Base-by-base conservation (phyloP, 2,888 invertebrate genomes). In the Frankliniella intonsa region DNA sequence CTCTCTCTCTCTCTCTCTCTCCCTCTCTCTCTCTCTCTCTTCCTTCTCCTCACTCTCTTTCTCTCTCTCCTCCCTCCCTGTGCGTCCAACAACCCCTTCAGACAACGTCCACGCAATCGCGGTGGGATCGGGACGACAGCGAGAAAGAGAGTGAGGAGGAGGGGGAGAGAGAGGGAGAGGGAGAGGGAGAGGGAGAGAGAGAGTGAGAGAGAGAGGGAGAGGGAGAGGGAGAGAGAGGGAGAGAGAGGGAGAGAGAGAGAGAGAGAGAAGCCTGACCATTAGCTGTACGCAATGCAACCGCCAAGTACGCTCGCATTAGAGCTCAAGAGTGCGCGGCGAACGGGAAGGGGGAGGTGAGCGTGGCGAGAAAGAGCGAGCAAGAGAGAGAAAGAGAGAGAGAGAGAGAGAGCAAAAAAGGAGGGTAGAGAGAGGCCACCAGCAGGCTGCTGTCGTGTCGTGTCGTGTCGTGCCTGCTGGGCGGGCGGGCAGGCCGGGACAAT, bases 281-380 rank as follows among this genome's bases (percentile, higher is more conserved):
- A 76, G 69, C 69, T 76, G 25, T 76, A 25, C 69, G 69, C 69
- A 25, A 25, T 76, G 69, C 69, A 76, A 76, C 69, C 69, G 69
- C 69, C 69, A 76, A 76, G 69, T 76, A 22, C 69, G 69, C 25
- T 11, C 69, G 69, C 69, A 76, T 76, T 76, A 76, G 69, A 76
- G 69, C 69, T 76, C 69, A 76, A 76, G 69, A 76, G 69, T 25
- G 69, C 69, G 69, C 69, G 69, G n/a, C 69, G n/a, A 11, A 69
- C 69, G 22, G 9, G 69, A 17, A n/a, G 62, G 62, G 62, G 62
- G 62, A 38, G 62, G 62, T 17, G 62, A n/a, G 62, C 62, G 62
- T 38, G 38, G 38, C 38, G 38, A 38, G 38, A 38, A 38, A 38
- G 38, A 38, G 38, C 38, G 38, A 38, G 38, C 38, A 38, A 38